These are phyloP conservation scores for Cyprinodon variegatus DNA, from an alignment of 2,113 vertebrate species.

Conservation along the genomic window DNA sequence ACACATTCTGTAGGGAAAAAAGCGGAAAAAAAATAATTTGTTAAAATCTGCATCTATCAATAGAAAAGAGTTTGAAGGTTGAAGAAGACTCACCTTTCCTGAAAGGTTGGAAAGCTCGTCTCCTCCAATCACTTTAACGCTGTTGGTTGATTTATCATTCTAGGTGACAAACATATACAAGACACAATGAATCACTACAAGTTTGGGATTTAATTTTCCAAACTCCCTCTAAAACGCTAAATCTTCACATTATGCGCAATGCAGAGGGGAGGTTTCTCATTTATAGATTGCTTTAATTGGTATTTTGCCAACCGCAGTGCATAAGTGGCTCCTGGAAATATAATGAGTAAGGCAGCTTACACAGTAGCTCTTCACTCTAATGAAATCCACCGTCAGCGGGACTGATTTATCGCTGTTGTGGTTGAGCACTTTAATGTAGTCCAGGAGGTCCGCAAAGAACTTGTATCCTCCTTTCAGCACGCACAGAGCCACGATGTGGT, in stretches of 20 bases:
- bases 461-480: slow-evolving; percentile 90
- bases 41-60: not conserved
- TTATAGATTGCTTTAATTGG: slow-evolving; percentile 1
- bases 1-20: slow-evolving; percentile 79
- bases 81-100: slow-evolving; percentile 79
- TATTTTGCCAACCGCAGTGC: slow-evolving; percentile 12
- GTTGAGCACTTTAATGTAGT: slow-evolving; percentile 87
- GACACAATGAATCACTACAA: not conserved
- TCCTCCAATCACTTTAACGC: slow-evolving; percentile 81
- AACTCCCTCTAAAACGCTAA: not conserved
- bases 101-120: slow-evolving; percentile 81
- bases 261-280: not conserved
- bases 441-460: slow-evolving; percentile 89
- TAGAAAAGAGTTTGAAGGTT: not conserved
- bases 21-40: not conserved
- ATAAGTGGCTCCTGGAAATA: slow-evolving; percentile 19
- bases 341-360: slow-evolving; percentile 71
- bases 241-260: not conserved
- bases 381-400: slow-evolving; percentile 87
- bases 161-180: slow-evolving; percentile 49
- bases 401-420: slow-evolving; percentile 86
- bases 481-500: slow-evolving; percentile 86
- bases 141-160: slow-evolving; percentile 82
- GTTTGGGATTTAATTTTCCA: not conserved
- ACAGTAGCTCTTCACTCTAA: slow-evolving; percentile 85